These are phyloP conservation scores for Melanotaenia pygmaea DNA, from an alignment of 2,797 vertebrate genomes.

Conservation along the genomic window DNA sequence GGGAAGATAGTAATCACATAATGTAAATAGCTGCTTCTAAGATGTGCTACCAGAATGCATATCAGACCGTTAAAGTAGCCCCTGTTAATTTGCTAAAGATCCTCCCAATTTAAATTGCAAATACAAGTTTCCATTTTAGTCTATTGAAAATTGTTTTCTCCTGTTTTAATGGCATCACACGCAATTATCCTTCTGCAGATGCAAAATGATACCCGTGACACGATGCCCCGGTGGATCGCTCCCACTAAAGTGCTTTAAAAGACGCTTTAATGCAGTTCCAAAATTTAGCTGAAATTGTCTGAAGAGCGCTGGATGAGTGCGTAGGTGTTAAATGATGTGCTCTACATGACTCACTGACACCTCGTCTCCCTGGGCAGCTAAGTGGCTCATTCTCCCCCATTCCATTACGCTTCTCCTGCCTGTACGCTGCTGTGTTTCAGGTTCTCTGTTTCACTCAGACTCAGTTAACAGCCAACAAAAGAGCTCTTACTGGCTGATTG, in stretches of 20 bases:
- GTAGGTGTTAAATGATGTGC: conserved; percentile 79
- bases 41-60: conserved; percentile 1
- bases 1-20: background rate
- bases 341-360: conserved; percentile 72
- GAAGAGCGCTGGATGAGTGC: conserved; percentile 71
- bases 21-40: conserved; percentile 17
- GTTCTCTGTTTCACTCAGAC: conserved; percentile 37
- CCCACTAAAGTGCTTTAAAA: conserved; percentile 74
- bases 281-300: conserved; percentile 76
- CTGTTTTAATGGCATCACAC: conserved; percentile 61
- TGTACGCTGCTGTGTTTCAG: conserved; percentile 20
- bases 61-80: conserved; percentile 18
- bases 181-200: conserved; percentile 71
- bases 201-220: conserved; percentile 69
- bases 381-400: conserved; percentile 71
- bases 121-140: conserved; percentile 67
- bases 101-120: conserved; percentile 67
- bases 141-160: conserved; percentile 58
- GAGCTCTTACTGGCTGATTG: conserved; percentile 43
- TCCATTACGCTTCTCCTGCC: conserved; percentile 51
- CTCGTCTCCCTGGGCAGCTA: conserved; percentile 70
- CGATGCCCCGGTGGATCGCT: conserved; percentile 53
- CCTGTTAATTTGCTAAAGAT: conserved; percentile 34
- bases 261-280: conserved; percentile 80
- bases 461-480: conserved; percentile 33